Percentiles rank a stretch among this genome's conserved stretches.
Conservation (phyloP, 2,888 invertebrate species). For the Heliconius ethilla region DNA sequence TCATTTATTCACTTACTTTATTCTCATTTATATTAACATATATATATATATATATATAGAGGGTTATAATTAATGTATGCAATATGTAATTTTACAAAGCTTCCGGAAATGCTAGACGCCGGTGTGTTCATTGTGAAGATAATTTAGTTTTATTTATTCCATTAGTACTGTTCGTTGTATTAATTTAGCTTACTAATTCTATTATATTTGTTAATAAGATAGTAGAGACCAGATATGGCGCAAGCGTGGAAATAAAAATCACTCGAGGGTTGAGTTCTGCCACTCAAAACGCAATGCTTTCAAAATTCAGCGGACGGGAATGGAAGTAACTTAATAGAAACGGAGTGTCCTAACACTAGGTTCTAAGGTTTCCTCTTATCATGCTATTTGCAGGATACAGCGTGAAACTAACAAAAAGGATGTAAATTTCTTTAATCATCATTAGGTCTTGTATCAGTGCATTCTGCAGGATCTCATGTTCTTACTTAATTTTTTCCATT, state of each 20-base stretch:
- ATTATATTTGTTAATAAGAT: no score
- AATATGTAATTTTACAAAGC: constrained; percentile 7
- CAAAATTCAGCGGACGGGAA: background rate
- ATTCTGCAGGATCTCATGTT: no score
- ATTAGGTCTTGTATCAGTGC: no score
- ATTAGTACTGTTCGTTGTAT: background rate
- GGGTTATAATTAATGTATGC: background rate
- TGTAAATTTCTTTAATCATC: no score
- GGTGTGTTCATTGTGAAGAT: constrained; percentile 18
- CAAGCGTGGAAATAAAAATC: no score
- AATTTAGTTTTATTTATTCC: constrained; percentile 9
- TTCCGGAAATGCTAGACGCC: constrained; percentile 32
- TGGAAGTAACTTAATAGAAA: background rate
- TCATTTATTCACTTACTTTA: constrained; percentile 18
- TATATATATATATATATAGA: no score
- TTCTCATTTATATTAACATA: background rate
- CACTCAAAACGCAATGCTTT: background rate
- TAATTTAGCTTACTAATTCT: background rate
- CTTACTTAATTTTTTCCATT: no score
- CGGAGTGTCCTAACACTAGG: background rate
- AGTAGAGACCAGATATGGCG: no score
- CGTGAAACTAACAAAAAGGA: background rate
- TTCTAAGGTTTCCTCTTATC: background rate
- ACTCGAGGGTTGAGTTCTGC: background rate
- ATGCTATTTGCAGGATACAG: background rate